Percentiles rank a stretch among this genome's conserved stretches.
Conservation (phyloP, 1,140 invertebrate genomes). For the Eurosta solidaginis region DNA sequence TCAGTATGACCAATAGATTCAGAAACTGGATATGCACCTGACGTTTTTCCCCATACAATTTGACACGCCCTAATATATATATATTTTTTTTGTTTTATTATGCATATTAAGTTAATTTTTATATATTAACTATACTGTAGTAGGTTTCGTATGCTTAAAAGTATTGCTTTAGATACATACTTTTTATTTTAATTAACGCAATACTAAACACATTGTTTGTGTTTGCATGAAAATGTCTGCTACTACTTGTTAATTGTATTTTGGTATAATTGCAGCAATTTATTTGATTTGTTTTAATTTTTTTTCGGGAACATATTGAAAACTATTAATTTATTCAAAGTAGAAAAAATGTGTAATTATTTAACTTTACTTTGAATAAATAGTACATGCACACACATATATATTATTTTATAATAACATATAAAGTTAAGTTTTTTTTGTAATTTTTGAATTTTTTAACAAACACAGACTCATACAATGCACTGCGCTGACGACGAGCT, state of each 20-base stretch:
- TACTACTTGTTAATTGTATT: background rate
- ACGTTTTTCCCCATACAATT: no score
- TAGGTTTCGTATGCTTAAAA: background rate
- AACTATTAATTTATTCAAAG: constrained; percentile 11
- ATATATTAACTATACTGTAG: background rate
- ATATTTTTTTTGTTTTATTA: no score
- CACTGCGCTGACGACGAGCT: background rate
- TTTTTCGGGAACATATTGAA: background rate
- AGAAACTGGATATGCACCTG: no score
- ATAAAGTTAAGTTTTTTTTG: constrained; percentile 2
- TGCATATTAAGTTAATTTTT: background rate
- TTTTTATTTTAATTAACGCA: background rate
- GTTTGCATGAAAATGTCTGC: background rate
- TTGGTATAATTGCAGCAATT: background rate
- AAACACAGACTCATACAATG: background rate
- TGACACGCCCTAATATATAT: no score
- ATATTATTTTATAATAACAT: constrained; percentile 12
- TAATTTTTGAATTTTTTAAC: background rate
- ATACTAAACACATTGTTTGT: background rate
- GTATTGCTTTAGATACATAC: constrained; percentile 12
- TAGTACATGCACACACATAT: background rate
- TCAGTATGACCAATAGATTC: no score
- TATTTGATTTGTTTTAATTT: background rate
- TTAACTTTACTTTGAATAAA: constrained; percentile 27
- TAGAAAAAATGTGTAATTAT: background rate